Conservation (phyloP, 2,888 invertebrate species). For the Tachina grossa region DNA sequence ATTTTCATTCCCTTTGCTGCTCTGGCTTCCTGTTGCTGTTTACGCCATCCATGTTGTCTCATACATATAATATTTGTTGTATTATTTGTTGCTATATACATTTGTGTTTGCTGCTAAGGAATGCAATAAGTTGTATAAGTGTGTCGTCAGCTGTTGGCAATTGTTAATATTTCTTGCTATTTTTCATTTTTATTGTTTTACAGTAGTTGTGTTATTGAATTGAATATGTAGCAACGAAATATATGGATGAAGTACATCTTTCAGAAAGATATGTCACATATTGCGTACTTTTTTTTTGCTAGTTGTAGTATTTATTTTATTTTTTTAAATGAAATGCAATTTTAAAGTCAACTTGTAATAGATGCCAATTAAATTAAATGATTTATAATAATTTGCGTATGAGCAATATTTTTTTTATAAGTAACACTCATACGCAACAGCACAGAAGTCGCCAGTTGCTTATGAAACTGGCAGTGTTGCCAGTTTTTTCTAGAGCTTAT, state of each 20-base stretch:
- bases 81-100: slow-evolving; percentile 19
- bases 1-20: slow-evolving; percentile 16
- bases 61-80: background rate
- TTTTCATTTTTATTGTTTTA: slow-evolving; percentile 44
- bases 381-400: background rate
- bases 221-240: background rate
- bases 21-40: slow-evolving; percentile 15
- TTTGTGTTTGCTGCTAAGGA: slow-evolving; percentile 21
- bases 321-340: no score
- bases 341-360: no score
- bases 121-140: slow-evolving; percentile 64
- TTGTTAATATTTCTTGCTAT: slow-evolving; percentile 50
- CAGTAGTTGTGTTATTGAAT: slow-evolving; percentile 1
- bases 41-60: background rate
- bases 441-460: no score
- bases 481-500: no score
- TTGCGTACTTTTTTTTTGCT: background rate
- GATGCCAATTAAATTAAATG: background rate
- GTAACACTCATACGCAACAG: background rate
- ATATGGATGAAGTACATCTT: slow-evolving; percentile 9
- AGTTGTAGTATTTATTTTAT: no score
- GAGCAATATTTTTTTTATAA: background rate
- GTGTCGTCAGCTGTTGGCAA: slow-evolving; percentile 68
- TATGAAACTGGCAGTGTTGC: no score
- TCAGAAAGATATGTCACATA: background rate